Evolutionary conservation across 2,888 invertebrate genomes (phyloP).

Genomic region (Caenorhabditis afra): DNA sequence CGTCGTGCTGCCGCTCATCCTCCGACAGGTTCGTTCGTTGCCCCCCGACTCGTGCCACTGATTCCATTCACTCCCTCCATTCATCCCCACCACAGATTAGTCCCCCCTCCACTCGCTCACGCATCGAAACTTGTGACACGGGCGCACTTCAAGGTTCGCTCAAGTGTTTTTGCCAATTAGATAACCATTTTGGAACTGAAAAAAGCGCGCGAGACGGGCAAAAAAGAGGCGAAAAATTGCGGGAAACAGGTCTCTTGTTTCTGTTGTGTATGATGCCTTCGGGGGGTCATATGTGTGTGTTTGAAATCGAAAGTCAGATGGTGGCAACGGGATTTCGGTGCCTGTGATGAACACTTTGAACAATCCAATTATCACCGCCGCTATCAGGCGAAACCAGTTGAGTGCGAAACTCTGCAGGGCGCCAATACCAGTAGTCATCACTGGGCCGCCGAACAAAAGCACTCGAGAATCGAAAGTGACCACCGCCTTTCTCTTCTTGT

Average conservation of each 20-base stretch:
- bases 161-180: conserved; percentile 40
- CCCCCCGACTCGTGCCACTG: conserved; percentile 23
- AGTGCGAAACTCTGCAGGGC: conserved; percentile 17
- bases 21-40: conserved; percentile 46
- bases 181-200: neutral
- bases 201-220: conserved; percentile 12
- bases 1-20: conserved; percentile 9
- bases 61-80: conserved; percentile 31
- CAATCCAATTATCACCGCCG: conserved; percentile 5
- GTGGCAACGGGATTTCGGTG: conserved; percentile 11
- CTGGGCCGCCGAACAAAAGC: conserved; percentile 34
- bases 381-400: conserved; percentile 9
- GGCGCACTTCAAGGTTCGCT: neutral
- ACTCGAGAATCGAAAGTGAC: conserved; percentile 2
- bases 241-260: conserved; percentile 18
- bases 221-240: no score
- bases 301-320: conserved; percentile 37
- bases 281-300: conserved; percentile 33
- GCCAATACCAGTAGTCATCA: conserved; percentile 9
- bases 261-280: conserved; percentile 19
- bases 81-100: no score
- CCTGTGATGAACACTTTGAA: neutral
- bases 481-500: no score
- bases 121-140: conserved; percentile 1
- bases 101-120: neutral